These are phyloP conservation scores for Eunapius fragilis DNA, from an alignment of 37 sponge, comb jelly and placozoan species.

Conservation along the genomic window DNA sequence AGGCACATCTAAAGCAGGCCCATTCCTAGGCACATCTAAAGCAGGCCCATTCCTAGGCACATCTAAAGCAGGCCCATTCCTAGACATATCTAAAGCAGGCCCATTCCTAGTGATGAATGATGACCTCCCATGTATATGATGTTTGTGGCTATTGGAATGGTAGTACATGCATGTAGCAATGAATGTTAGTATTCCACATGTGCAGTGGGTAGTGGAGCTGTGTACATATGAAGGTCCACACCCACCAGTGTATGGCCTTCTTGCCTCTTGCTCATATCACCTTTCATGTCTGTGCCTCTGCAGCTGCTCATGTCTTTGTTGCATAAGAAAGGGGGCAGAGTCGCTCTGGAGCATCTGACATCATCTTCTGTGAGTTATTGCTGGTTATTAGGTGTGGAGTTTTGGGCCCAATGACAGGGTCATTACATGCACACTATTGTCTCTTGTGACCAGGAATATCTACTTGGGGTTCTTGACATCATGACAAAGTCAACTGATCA, in stretches of 20 bases:
- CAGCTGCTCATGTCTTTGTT: slow-evolving; percentile 66
- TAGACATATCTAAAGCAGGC: too few relatives aligned
- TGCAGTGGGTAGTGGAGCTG: too few relatives aligned
- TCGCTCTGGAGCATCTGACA: slow-evolving; percentile 48
- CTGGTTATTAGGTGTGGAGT: background rate
- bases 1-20: background rate
- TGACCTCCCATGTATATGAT: too few relatives aligned
- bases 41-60: too few relatives aligned
- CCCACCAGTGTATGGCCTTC: background rate
- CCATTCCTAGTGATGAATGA: too few relatives aligned
- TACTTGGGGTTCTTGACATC: slow-evolving; percentile 56
- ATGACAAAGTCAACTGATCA: slow-evolving; percentile 62
- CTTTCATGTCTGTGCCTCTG: background rate
- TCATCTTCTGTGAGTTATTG: slow-evolving; percentile 47
- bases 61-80: too few relatives aligned
- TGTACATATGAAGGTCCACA: background rate
- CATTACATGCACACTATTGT: background rate
- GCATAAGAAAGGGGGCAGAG: slow-evolving; percentile 38
- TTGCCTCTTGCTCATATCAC: background rate
- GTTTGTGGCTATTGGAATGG: too few relatives aligned
- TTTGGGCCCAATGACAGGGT: background rate
- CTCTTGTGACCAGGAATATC: slow-evolving; percentile 50
- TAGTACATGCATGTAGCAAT: too few relatives aligned
- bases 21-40: background rate
- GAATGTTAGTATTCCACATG: too few relatives aligned